Evolutionary conservation across 2,797 vertebrate genomes (phyloP).

Genomic region (Ctenochaetus hawaiiensis): DNA sequence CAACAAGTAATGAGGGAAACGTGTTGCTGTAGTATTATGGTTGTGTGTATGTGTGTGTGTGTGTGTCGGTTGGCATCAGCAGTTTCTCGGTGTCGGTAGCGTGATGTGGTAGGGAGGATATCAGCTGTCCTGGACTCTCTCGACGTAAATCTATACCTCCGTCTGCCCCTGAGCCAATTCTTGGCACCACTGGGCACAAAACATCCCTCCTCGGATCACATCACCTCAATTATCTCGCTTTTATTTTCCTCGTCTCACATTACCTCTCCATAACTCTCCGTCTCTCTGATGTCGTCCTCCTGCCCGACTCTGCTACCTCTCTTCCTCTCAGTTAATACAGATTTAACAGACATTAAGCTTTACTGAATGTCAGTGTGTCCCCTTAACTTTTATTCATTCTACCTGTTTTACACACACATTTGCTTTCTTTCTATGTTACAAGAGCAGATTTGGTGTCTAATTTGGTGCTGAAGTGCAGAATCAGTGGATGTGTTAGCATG

Average conservation of each 20-base stretch:
- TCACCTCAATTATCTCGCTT: conserved; percentile 54
- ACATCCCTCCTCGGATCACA: conserved; percentile 41
- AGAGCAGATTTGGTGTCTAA: too few relatives aligned
- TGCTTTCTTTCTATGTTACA: too few relatives aligned
- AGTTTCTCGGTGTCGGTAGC: conserved; percentile 58
- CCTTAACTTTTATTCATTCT: background rate
- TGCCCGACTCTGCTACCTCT: background rate
- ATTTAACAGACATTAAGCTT: background rate
- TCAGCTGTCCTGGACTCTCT: conserved; percentile 64
- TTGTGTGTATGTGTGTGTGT: too few relatives aligned
- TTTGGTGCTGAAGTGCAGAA: too few relatives aligned
- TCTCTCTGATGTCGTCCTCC: background rate
- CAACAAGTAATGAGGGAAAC: conserved; percentile 63
- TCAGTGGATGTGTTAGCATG: too few relatives aligned
- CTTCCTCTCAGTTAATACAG: conserved; percentile 1
- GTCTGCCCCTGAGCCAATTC: conserved; percentile 58
- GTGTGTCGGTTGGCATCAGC: conserved; percentile 54
- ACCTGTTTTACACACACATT: background rate
- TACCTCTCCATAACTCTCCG: background rate
- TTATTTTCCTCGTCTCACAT: conserved; percentile 18
- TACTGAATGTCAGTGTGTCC: conserved; percentile 4
- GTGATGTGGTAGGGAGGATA: conserved; percentile 48
- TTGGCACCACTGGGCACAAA: conserved; percentile 67
- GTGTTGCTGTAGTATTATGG: conserved; percentile 47
- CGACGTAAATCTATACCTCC: conserved; percentile 72